Conservation (phyloP, 2,113 vertebrate genomes). For the Anthoscopus minutus region DNA sequence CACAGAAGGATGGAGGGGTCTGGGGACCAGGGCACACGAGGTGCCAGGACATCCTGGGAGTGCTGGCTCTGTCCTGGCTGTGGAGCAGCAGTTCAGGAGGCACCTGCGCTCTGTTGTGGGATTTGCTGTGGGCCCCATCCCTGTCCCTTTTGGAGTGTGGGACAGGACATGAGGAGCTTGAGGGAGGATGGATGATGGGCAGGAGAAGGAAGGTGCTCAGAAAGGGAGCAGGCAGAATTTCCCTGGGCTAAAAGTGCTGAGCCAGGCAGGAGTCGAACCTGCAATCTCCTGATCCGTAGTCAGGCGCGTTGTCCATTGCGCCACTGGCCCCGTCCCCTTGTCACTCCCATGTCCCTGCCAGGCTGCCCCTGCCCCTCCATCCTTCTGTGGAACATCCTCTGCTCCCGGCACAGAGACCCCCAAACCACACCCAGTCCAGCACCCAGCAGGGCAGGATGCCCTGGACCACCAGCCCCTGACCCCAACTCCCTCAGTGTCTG, state of each 20-base stretch:
- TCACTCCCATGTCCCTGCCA: fast-evolving
- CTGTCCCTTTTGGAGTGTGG: not conserved
- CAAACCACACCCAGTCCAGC: not conserved
- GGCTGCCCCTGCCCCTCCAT: not conserved
- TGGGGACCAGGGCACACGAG: not conserved
- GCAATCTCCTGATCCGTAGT: conserved; percentile 72
- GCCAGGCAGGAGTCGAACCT: conserved; percentile 77
- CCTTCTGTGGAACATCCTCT: not conserved
- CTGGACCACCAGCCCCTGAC: fast-evolving
- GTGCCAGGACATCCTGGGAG: not conserved
- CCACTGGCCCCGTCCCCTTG: conserved; percentile 1
- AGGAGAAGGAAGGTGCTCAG: fast-evolving
- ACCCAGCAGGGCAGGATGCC: not conserved
- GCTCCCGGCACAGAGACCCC: not conserved
- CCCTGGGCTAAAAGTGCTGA: not conserved
- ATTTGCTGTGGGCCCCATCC: not conserved
- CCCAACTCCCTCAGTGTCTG: fast-evolving
- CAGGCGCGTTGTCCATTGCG: conserved; percentile 67
- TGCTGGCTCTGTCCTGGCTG: not conserved
- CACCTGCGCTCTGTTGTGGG: fast-evolving
- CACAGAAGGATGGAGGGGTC: not conserved
- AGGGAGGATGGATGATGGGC: not conserved
- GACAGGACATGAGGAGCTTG: not conserved
- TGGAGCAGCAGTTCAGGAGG: not conserved
- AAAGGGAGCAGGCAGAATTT: not conserved